These are phyloP conservation scores for Platysternon megacephalum DNA, from an alignment of 2,113 vertebrate genomes.

Conservation along the genomic window DNA sequence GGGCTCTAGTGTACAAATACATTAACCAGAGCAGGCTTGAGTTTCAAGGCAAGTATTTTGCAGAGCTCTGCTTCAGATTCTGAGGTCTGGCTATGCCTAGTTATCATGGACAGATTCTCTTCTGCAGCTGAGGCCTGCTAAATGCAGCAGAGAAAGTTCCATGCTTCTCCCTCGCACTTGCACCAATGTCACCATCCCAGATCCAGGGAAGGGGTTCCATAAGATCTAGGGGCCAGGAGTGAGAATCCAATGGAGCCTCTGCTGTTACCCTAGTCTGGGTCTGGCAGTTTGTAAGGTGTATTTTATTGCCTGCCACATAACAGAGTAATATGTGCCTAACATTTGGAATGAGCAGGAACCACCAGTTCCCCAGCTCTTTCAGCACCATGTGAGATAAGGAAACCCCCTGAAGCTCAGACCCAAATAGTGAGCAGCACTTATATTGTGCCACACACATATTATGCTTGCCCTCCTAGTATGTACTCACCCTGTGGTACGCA, in stretches of 20 bases:
- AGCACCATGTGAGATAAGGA: not conserved
- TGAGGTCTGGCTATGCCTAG: not conserved
- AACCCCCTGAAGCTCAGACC: not conserved
- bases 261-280: not conserved
- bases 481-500: not conserved
- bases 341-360: not conserved
- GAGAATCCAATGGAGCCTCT: not conserved
- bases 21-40: not conserved
- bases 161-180: not conserved
- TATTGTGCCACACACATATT: not conserved
- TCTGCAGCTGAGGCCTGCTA: not conserved
- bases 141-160: not conserved
- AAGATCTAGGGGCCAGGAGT: not conserved
- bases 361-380: rapidly evolving
- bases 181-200: not conserved
- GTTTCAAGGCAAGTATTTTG: not conserved
- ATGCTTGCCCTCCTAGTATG: not conserved
- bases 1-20: not conserved
- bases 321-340: not conserved
- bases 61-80: not conserved
- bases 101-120: not conserved
- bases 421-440: not conserved
- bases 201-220: not conserved
- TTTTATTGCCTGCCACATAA: not conserved
- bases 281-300: not conserved